Evolutionary conservation across 2,113 vertebrate genomes (phyloP).

Genomic region (Sinocyclocheilus rhinocerous): DNA sequence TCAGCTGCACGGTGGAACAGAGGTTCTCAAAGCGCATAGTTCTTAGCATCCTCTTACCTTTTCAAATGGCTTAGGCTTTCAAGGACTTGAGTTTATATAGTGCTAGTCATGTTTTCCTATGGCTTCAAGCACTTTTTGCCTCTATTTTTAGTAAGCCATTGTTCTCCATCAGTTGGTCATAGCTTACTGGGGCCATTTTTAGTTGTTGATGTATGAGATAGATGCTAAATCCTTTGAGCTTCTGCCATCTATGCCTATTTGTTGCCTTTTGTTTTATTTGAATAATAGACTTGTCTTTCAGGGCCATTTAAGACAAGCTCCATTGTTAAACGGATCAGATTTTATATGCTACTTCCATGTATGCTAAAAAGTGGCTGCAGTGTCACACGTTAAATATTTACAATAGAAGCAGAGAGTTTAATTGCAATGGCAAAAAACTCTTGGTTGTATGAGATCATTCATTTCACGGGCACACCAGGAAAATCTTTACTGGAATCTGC

Average conservation of each 20-base stretch:
- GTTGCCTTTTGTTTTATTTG: conserved; percentile 13
- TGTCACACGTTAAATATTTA: conserved; percentile 17
- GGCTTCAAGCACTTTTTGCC: conserved; percentile 40
- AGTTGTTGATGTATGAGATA: conserved; percentile 46
- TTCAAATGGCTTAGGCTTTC: conserved; percentile 5
- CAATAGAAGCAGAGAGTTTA: not conserved
- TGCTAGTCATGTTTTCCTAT: conserved; percentile 13
- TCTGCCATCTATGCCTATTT: conserved; percentile 12
- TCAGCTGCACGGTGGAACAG: conserved; percentile 45
- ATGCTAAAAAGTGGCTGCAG: not conserved
- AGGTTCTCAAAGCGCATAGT: conserved; percentile 53
- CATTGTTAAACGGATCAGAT: not conserved
- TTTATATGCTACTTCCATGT: not conserved
- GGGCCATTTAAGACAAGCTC: not conserved
- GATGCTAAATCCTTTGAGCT: conserved; percentile 31
- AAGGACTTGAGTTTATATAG: conserved; percentile 47
- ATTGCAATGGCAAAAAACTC: not conserved
- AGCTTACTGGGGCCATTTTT: conserved; percentile 45
- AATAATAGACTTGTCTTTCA: conserved; percentile 12
- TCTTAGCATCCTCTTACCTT: conserved; percentile 49
- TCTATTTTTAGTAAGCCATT: conserved; percentile 57
- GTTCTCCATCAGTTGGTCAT: conserved; percentile 40
- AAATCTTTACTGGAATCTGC: conserved; percentile 34
- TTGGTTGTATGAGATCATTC: not conserved
- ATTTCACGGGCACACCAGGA: not conserved